phyloP scores from a whole-genome alignment of 2,113 vertebrate genomes.

The Chamaetylas fuelleborni region DNA sequence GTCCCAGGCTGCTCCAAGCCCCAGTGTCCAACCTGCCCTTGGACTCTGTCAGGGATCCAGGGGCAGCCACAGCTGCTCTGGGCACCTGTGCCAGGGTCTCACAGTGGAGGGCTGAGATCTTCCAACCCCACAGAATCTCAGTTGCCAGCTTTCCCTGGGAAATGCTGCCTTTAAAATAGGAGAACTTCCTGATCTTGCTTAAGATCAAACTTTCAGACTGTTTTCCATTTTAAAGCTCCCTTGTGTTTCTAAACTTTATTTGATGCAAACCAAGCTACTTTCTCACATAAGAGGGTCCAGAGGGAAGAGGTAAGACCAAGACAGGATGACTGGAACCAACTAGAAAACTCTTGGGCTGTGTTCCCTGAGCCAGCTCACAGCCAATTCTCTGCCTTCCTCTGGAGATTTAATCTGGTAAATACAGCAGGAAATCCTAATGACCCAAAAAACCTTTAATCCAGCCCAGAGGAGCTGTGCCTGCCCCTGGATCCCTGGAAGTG shows the following conservation, averaged over 20 bases:
- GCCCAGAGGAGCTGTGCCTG: too few relatives aligned
- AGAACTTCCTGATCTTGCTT: neutral
- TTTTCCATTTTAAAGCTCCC: neutral
- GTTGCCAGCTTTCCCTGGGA: neutral
- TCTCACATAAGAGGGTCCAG: neutral
- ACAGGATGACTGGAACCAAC: neutral
- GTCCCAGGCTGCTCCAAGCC: accelerated
- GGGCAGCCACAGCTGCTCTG: neutral
- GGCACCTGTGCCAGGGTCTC: neutral
- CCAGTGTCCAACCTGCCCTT: accelerated
- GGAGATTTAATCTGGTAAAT: neutral
- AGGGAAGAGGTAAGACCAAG: neutral
- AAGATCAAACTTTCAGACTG: neutral
- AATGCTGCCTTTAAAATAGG: neutral
- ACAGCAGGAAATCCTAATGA: neutral
- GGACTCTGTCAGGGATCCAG: neutral
- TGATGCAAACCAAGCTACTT: neutral
- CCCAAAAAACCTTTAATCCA: too few relatives aligned
- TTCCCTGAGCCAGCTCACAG: neutral
- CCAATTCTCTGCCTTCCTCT: neutral
- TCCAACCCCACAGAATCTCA: neutral
- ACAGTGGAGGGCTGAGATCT: neutral
- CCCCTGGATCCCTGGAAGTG: too few relatives aligned
- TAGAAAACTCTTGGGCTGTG: neutral
- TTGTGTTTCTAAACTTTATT: neutral